Evolutionary conservation across 2,888 invertebrate genomes (phyloP).

Genomic region (Ditula angustiorana): DNA sequence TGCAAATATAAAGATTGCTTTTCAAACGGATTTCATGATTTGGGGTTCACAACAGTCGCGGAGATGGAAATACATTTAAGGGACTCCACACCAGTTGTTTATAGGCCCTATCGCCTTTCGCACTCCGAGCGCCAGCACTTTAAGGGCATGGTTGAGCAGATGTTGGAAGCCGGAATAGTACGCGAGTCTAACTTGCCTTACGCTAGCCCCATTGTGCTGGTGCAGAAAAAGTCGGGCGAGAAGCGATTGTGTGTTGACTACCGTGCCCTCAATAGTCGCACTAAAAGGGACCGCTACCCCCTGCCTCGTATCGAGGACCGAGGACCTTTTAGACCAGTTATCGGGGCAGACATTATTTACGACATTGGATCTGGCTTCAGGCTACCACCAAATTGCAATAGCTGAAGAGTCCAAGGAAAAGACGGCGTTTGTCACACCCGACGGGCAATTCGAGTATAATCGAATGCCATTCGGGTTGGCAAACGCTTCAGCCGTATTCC

Average conservation of each 20-base stretch:
- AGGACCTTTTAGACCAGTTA: slow-evolving; percentile 52
- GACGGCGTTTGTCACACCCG: slow-evolving; percentile 50
- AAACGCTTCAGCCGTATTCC: slow-evolving; percentile 57
- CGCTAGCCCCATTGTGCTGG: slow-evolving; percentile 40
- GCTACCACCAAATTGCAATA: no score
- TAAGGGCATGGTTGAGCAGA: slow-evolving; percentile 38
- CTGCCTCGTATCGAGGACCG: slow-evolving; percentile 52
- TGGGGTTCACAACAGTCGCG: slow-evolving; percentile 32
- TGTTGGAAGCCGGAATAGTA: slow-evolving; percentile 40
- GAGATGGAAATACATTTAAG: slow-evolving; percentile 41
- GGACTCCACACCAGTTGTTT: slow-evolving; percentile 40
- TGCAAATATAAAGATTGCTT: slow-evolving; percentile 34
- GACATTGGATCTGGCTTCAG: slow-evolving; percentile 40
- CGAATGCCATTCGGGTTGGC: no score
- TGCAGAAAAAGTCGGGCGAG: slow-evolving; percentile 39
- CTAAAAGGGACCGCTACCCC: slow-evolving; percentile 43
- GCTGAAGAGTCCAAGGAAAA: slow-evolving; percentile 49
- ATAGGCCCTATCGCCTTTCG: slow-evolving; percentile 41
- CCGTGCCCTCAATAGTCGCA: slow-evolving; percentile 41
- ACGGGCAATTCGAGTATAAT: no score
- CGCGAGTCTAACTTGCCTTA: slow-evolving; percentile 38
- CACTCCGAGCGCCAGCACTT: slow-evolving; percentile 35
- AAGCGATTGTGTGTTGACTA: slow-evolving; percentile 43
- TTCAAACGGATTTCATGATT: slow-evolving; percentile 31
- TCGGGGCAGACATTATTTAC: slow-evolving; percentile 48